Evolutionary conservation across 2,888 invertebrate species (phyloP), one percentile per base, ranked within the genome.

Genomic region (Holacanthella duospinosa): DNA sequence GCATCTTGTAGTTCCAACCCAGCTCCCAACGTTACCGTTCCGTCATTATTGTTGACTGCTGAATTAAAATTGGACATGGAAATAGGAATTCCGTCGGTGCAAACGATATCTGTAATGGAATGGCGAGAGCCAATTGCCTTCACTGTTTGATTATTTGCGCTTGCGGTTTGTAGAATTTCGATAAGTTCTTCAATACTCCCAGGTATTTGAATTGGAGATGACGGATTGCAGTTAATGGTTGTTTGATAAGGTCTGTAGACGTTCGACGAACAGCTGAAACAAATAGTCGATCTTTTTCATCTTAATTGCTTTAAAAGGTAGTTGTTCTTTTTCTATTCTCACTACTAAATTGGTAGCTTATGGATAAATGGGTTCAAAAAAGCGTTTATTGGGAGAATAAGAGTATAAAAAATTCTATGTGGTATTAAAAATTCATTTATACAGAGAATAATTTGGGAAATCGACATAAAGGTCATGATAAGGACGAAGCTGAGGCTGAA

Each of bases 41-140:
- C 19, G 43, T 62, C 62, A 9, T 36, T 12, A 36, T 62, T 57
- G 3, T 58, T 6, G 2, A 6, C 19, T 6, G 24, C 19, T 4
- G 3, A 28, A n/a, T 62, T 57, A 3, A 62, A 19, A 9, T 24
- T 27, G 3, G 4, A 21, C 28, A 43, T 62, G 19, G 57, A 28
- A 26, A 62, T 28, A 21, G 62, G 58, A 44, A 58, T 62, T 19
- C 62, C 62, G 2, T 58, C 62, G 19, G 62, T 62, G 29, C 58
- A 61, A 61, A 61, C 56, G 27, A 56, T 61, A 43, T 61, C 61
- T 3, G 59, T 59, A 26, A 48, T 44, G n/a, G 58, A 58, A 26
- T 62, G 62, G 2, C 62, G 57, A n/a, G 4, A 24, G 12, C 62
- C 62, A 29, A 62, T 58, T 4, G 58, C 58, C 28, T 62, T 62